Percentiles rank a stretch among this genome's conserved stretches.
Evolutionary conservation across 2,113 vertebrate species (phyloP).

Genomic region (Lontra canadensis): DNA sequence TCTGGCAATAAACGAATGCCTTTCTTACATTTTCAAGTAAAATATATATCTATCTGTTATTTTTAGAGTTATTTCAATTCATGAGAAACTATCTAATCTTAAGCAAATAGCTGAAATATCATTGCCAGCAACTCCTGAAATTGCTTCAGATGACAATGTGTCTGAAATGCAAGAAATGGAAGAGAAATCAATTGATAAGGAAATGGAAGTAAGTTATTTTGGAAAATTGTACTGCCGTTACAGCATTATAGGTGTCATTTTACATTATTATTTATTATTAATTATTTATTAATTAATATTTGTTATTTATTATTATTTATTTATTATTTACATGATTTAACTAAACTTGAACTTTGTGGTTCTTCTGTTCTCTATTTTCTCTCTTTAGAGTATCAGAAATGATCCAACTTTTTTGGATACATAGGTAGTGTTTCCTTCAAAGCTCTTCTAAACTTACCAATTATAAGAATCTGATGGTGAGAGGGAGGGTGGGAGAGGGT

Average conservation of each 20-base stretch:
- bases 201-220: constrained; percentile 74
- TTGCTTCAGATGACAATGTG: constrained; percentile 11
- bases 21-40: constrained; percentile 43
- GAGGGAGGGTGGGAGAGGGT: too few relatives aligned
- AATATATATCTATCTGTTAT: constrained; percentile 19
- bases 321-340: not conserved
- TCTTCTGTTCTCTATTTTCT: not conserved
- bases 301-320: too few relatives aligned
- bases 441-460: not conserved
- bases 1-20: not conserved
- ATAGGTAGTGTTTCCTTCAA: not conserved
- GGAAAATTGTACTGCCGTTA: not conserved
- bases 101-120: constrained; percentile 81
- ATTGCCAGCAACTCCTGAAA: constrained; percentile 67
- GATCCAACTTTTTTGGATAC: not conserved
- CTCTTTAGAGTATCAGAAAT: not conserved
- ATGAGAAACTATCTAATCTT: constrained; percentile 81
- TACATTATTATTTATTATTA: too few relatives aligned
- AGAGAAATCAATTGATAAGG: constrained; percentile 71
- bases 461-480: not conserved
- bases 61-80: constrained; percentile 84
- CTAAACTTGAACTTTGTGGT: not conserved
- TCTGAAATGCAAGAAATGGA: not conserved
- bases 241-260: not conserved
- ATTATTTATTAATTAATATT: too few relatives aligned